Percentiles rank a stretch among this genome's conserved stretches.
Conservation (phyloP, 1,140 invertebrate genomes). For the Heliconius himera region DNA sequence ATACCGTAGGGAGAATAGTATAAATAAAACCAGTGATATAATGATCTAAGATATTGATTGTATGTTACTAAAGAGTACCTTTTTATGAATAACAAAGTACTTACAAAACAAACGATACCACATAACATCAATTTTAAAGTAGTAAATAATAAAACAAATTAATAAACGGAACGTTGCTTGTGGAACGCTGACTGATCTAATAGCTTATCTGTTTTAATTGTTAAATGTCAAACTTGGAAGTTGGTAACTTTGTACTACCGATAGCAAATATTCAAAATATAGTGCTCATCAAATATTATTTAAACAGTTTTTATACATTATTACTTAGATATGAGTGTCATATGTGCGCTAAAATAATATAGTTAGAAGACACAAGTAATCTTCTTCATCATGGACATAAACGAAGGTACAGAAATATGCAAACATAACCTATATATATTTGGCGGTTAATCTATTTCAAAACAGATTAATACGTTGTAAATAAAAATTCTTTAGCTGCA, state of each 20-base stretch:
- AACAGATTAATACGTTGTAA: neutral
- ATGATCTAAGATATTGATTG: neutral
- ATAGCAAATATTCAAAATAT: conserved; percentile 5
- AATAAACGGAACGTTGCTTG: neutral
- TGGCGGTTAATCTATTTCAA: conserved; percentile 28
- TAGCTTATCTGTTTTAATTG: neutral
- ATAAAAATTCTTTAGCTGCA: neutral
- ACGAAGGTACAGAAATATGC: conserved; percentile 37
- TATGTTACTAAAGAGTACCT: too few relatives aligned
- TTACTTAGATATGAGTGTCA: neutral
- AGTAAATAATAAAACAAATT: neutral
- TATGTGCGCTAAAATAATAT: neutral
- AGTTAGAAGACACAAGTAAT: neutral
- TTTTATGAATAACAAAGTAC: too few relatives aligned
- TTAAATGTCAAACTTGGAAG: neutral
- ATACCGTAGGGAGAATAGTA: too few relatives aligned
- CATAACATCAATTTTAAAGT: too few relatives aligned
- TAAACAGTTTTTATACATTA: neutral
- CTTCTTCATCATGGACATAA: conserved; percentile 37
- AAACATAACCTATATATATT: conserved; percentile 38
- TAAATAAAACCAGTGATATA: too few relatives aligned
- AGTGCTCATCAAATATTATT: neutral
- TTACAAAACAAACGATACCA: too few relatives aligned
- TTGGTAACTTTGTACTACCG: neutral
- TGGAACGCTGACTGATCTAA: neutral